Percentiles rank a stretch among this genome's conserved stretches.
phyloP scores from a whole-genome alignment of 2,888 invertebrate genomes.

The Folsomia manolachei region DNA sequence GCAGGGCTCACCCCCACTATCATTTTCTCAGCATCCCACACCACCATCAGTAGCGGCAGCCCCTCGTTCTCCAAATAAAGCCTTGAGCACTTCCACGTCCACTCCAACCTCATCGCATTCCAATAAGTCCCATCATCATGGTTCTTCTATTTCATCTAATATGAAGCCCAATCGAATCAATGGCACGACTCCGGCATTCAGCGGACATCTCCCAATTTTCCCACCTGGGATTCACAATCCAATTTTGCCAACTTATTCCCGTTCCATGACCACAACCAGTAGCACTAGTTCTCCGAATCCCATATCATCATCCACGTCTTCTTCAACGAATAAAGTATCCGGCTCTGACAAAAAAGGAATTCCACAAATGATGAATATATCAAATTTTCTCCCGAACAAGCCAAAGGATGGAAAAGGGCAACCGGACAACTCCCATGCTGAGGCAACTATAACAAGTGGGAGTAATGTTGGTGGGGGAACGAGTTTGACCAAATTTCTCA shows the following conservation, averaged over 20 bases:
- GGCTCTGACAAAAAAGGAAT: constrained; percentile 40
- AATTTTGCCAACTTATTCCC: constrained; percentile 24
- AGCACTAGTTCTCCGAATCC: constrained; percentile 10
- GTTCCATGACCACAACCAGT: background rate
- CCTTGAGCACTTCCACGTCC: background rate
- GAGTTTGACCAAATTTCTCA: constrained; percentile 36
- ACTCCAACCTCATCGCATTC: background rate
- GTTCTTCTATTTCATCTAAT: constrained; percentile 16
- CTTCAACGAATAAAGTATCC: constrained; percentile 20
- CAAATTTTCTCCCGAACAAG: constrained; percentile 48
- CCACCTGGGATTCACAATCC: constrained; percentile 43
- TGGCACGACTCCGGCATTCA: constrained; percentile 34
- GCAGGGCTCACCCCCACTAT: constrained; percentile 6
- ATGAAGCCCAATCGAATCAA: constrained; percentile 36
- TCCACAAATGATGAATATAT: constrained; percentile 49
- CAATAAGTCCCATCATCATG: constrained; percentile 16
- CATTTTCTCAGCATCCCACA: background rate
- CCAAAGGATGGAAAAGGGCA: constrained; percentile 22
- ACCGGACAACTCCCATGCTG: constrained; percentile 31
- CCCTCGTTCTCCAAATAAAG: background rate
- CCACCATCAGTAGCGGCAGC: no score
- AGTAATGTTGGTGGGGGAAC: constrained; percentile 33
- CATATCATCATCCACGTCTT: constrained; percentile 20
- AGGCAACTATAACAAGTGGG: constrained; percentile 49
- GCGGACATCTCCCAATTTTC: constrained; percentile 35